Conservation (phyloP, 2,797 vertebrate species). For the Sebastes taczanowskii region DNA sequence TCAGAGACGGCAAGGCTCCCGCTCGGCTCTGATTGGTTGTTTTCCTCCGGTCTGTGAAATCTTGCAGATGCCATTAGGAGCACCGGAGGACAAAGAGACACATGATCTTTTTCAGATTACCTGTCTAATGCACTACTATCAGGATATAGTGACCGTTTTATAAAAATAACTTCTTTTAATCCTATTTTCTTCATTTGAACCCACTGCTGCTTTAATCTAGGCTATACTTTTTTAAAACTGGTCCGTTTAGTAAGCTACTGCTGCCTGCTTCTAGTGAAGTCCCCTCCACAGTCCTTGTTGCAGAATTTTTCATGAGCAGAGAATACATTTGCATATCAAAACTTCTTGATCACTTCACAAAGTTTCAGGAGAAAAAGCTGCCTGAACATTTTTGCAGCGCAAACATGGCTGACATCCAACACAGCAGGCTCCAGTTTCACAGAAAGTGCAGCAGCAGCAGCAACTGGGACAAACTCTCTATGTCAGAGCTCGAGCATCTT, state of each 20-base stretch:
- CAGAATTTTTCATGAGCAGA: background rate
- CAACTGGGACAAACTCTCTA: slow-evolving; percentile 18
- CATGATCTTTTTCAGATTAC: too few species aligned
- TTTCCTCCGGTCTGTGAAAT: too few species aligned
- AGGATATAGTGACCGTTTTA: too few species aligned
- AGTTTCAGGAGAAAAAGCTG: background rate
- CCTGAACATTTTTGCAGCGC: slow-evolving; percentile 9
- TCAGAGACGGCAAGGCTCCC: too few species aligned
- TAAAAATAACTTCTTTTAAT: too few species aligned
- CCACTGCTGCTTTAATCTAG: too few species aligned
- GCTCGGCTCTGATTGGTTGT: too few species aligned
- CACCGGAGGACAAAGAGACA: too few species aligned
- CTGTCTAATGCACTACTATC: too few species aligned
- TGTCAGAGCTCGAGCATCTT: background rate
- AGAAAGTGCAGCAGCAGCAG: slow-evolving; percentile 23
- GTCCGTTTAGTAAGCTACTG: background rate
- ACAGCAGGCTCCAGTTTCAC: background rate
- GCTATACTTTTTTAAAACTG: background rate
- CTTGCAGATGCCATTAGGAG: too few species aligned
- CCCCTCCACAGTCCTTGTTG: background rate
- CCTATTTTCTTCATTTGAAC: too few species aligned
- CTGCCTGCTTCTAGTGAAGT: background rate
- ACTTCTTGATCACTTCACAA: background rate
- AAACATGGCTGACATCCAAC: slow-evolving; percentile 30
- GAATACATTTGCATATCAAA: slow-evolving; percentile 20